Evolutionary conservation across 37 sponge, comb jelly and placozoan species (phyloP), one percentile per base, ranked within the genome.

Genomic region (Aphrocallistes beatrix): DNA sequence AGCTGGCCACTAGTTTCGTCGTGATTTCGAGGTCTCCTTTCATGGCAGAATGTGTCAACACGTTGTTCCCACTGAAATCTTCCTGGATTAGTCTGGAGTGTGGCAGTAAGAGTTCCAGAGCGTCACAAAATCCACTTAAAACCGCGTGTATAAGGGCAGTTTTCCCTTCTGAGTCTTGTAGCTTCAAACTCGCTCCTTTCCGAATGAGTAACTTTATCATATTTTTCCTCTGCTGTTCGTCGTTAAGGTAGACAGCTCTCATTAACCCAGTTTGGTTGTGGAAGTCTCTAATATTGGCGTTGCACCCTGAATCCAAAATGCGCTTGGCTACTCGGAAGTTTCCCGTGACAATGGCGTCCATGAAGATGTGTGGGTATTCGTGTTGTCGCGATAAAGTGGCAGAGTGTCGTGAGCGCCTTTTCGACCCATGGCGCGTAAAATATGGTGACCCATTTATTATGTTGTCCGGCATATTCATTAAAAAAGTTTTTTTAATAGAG

Each of bases 71-170:
- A 38, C 87, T 86, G 36, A 50, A 51, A 40, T 93, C 91, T 38
- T 51, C 85, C 36, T 90, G 36, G 0, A 39, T 84, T 47, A 38
- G 21, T 17, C 39, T 84, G 48, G 51, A 84, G 84, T n/a, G 86
- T 49, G 19, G 82, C 51, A 32, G 82, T 37, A 93, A 49, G 1
- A 38, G 34, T 0, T 32, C 0, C 0, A 85, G 51, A 6, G 86
- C 50, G 0, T 82, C 90, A 16, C 13, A 37, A 75, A 87, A 86
- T 19, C 85, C 90, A 37, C 32, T 37, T 25, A 69, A 84, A 19
- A 85, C 88, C 1, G 90, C 91, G 21, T 42, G 49, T 51, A 91
- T 91, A 0, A 93, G 87, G 1, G 90, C 88, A 30, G 91, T 93
- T 30, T 82, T 40, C 17, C 94, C 94, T n/a, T 36, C 83, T n/a